Evolutionary conservation across 2,888 invertebrate species (phyloP).

Genomic region (Drosophila silvestris): DNA sequence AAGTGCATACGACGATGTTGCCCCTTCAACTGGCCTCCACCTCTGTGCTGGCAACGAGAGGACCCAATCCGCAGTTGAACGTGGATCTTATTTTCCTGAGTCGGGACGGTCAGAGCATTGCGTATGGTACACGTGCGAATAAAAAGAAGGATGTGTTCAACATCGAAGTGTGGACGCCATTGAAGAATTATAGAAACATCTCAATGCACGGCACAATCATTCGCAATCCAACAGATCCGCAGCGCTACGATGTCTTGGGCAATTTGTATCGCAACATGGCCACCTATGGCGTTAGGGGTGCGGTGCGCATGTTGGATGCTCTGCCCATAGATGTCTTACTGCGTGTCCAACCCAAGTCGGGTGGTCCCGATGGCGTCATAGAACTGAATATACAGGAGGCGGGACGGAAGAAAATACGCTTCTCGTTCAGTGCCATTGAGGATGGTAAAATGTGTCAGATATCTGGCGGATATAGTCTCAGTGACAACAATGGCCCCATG

Average conservation of each 20-base stretch:
- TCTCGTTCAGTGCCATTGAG: conserved; percentile 83
- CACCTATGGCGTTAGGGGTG: conserved; percentile 85
- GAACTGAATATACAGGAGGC: conserved; percentile 79
- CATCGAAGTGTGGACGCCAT: conserved; percentile 84
- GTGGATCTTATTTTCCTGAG: conserved; percentile 79
- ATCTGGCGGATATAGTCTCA: conserved; percentile 83
- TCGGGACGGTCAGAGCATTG: conserved; percentile 71
- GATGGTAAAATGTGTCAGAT: conserved; percentile 85
- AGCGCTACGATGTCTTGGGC: conserved; percentile 84
- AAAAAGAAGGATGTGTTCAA: conserved; percentile 82
- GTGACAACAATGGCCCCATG: conserved; percentile 84
- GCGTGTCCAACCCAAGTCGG: conserved; percentile 85
- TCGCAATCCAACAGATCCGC: conserved; percentile 55
- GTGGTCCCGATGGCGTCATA: conserved; percentile 84
- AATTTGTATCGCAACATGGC: conserved; percentile 85
- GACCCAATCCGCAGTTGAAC: conserved; percentile 74
- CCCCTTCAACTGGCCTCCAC: conserved; percentile 80
- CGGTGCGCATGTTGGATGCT: conserved; percentile 83
- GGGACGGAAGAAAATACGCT: conserved; percentile 74
- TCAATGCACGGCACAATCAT: conserved; percentile 83
- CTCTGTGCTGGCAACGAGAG: conserved; percentile 75
- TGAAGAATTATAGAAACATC: conserved; percentile 83
- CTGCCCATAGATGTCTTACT: conserved; percentile 85
- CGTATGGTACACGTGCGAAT: conserved; percentile 81
- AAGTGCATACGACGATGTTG: conserved; percentile 81